Percentiles rank a stretch among this genome's conserved stretches.
Evolutionary conservation across 2,113 vertebrate species (phyloP).

Genomic region (Perca flavescens): DNA sequence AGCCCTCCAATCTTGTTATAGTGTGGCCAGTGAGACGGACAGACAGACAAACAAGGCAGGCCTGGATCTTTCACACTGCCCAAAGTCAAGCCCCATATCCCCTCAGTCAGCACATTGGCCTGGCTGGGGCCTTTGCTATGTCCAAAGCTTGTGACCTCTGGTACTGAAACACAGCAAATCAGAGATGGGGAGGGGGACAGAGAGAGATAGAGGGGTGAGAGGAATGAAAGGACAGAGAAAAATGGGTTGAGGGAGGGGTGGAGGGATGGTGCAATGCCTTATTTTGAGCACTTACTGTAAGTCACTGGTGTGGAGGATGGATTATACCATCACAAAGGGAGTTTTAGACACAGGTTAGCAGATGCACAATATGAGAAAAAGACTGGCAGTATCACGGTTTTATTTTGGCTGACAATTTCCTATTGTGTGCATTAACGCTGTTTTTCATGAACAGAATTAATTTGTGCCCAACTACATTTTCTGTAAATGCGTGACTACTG

Average conservation of each 20-base stretch:
- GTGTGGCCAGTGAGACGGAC: conserved; percentile 81
- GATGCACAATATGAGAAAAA: conserved; percentile 35
- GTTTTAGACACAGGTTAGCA: conserved; percentile 55
- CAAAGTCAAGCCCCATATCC: conserved; percentile 78
- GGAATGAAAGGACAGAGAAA: conserved; percentile 44
- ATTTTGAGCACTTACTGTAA: conserved; percentile 59
- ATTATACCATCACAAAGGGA: conserved; percentile 59
- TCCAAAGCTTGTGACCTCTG: conserved; percentile 75
- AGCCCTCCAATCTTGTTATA: conserved; percentile 85
- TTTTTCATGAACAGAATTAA: background rate
- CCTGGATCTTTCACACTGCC: conserved; percentile 77
- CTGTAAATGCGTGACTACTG: conserved; percentile 18
- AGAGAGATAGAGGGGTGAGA: background rate
- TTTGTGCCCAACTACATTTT: conserved; percentile 12
- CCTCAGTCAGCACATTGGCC: conserved; percentile 77
- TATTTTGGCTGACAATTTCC: conserved; percentile 39
- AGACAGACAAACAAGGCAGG: conserved; percentile 78
- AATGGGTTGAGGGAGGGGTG: conserved; percentile 41
- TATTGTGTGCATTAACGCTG: conserved; percentile 32
- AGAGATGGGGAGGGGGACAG: conserved; percentile 33
- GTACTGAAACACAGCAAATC: conserved; percentile 66
- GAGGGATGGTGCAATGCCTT: conserved; percentile 62
- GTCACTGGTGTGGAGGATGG: conserved; percentile 56
- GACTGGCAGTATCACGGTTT: conserved; percentile 15
- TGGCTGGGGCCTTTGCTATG: conserved; percentile 56